phyloP scores from a whole-genome alignment of 2,797 vertebrate genomes.

The Halcyon smyrnensis region DNA sequence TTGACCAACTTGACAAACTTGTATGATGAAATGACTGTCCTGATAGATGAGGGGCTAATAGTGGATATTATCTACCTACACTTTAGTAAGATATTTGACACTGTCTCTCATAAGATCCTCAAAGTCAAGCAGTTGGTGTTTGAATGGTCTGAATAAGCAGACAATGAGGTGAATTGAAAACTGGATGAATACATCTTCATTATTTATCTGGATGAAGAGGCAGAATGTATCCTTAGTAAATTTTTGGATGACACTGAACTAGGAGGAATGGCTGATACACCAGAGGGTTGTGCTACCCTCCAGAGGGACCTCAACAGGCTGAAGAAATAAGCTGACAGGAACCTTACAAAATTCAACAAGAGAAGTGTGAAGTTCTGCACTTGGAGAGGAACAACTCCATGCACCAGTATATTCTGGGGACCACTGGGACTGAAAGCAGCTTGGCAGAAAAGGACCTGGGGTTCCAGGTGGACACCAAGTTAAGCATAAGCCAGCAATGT shows the following conservation, averaged over 20 bases:
- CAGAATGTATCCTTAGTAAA: background rate
- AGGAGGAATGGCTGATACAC: background rate
- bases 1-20: background rate
- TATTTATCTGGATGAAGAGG: background rate
- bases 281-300: background rate
- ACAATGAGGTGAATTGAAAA: background rate
- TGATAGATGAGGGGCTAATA: background rate
- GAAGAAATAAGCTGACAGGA: background rate
- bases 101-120: background rate
- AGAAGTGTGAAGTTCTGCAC: background rate
- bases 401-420: background rate
- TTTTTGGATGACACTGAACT: background rate
- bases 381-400: background rate
- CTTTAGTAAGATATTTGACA: background rate
- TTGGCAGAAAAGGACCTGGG: background rate
- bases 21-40: background rate
- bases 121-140: background rate
- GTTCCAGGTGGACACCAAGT: background rate
- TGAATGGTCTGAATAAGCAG: background rate
- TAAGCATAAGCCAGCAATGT: background rate
- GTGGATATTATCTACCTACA: background rate
- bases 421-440: background rate
- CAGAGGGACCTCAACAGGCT: background rate
- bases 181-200: background rate
- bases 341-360: background rate